Evolutionary conservation across 2,113 vertebrate species (phyloP), one percentile per base, ranked within the genome.

Genomic region (Ornithorhynchus anatinus): DNA sequence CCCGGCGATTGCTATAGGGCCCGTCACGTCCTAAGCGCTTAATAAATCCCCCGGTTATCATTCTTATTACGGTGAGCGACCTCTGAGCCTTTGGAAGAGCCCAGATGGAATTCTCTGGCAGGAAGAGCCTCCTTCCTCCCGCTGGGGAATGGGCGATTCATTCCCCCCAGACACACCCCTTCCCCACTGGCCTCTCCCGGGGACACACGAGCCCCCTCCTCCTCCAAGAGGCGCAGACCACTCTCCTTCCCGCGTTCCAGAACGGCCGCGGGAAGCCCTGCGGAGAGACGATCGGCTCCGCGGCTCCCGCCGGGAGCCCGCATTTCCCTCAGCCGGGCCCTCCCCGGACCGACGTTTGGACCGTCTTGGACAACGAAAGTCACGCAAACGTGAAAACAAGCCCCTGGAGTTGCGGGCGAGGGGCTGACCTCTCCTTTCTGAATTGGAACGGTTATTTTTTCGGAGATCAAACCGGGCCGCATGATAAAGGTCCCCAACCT

Each of bases 371-470:
- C 80, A 44, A 22, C 33, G 61, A 59, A 57, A 82, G 67, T 62
- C 59, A 64, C 1, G 69, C 58, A 50, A 74, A 81, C 2, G 1
- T 72, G 53, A 64, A 78, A 88, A 68, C 35, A 50, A 79, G 51
- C 39, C 47, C 42, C 58, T 87, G 29, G 35, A 53, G 73, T 40
- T 79, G 77, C 75, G 77, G 64, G 74, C 65, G 71, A 72, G 11
- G 12, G 63, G 82, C 16, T 0, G 14, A 86, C 66, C 73, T 78
- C 69, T 65, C 53, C 45, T 58, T 2, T 20, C 64, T 27, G 38
- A 65, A 82, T 82, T 64, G 81, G 59, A 1, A 23, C 65, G 72
- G 76, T 91, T 88, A 80, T 88, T 90, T 83, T 72, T 84, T 86
- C 85, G 69, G 36, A 70, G 77, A 81, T 81, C 84, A 87, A 85